A percentile compares a stretch with the other conserved stretches of the same genome.
Conservation (phyloP, 2,113 vertebrate species). For the Brachypteracias leptosomus region DNA sequence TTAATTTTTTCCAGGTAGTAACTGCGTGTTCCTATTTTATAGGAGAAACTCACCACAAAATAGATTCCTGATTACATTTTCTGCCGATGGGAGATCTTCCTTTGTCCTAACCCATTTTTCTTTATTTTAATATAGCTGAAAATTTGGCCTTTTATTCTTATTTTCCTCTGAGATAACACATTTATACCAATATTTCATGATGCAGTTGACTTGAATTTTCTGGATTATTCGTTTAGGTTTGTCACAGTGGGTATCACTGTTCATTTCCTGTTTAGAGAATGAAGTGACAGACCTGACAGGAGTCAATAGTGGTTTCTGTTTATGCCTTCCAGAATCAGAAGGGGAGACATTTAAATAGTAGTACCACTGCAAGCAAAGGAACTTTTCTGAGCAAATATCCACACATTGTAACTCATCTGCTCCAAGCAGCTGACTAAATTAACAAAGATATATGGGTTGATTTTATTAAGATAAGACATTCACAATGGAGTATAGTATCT, state of each 20-base stretch:
- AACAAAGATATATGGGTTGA: not conserved
- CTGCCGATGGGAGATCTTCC: not conserved
- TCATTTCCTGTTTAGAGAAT: not conserved
- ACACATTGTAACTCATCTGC: not conserved
- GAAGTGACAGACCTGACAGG: not conserved
- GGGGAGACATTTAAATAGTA: not conserved
- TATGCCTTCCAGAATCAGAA: not conserved
- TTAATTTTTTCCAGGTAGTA: not conserved
- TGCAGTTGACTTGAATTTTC: not conserved
- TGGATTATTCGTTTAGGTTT: not conserved
- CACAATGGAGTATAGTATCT: not conserved
- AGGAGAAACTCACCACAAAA: not conserved
- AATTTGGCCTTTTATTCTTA: not conserved
- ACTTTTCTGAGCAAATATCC: not conserved
- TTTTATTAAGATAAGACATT: not conserved
- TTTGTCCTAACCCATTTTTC: not conserved
- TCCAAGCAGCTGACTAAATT: not conserved
- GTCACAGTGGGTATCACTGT: not conserved
- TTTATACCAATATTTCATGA: not conserved
- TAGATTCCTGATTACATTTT: not conserved
- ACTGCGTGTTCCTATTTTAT: not conserved
- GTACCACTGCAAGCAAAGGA: not conserved
- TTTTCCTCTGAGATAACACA: not conserved
- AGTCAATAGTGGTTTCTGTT: not conserved
- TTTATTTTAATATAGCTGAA: not conserved